Percentiles rank a stretch among this genome's conserved stretches.
These are phyloP conservation scores for Oreochromis grahami DNA, from an alignment of 2,797 vertebrate genomes.

Conservation along the genomic window DNA sequence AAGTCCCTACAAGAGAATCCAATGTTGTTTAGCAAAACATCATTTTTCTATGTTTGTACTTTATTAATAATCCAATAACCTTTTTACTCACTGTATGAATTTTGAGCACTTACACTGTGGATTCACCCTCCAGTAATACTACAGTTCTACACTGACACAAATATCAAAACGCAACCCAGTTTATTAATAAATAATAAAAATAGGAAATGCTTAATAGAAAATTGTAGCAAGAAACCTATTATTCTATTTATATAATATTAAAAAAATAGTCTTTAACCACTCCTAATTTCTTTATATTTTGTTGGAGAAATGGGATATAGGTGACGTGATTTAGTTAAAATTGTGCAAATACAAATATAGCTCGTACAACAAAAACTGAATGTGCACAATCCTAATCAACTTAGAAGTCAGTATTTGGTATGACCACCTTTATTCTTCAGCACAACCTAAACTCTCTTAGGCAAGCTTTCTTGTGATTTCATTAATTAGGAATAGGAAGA, in stretches of 20 bases:
- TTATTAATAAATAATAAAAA: background rate
- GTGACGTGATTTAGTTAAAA: accelerated
- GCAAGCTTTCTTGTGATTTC: background rate
- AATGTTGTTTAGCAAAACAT: background rate
- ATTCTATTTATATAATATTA: background rate
- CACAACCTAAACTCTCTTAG: background rate
- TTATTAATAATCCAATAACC: background rate
- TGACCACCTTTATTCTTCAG: background rate
- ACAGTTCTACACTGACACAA: background rate
- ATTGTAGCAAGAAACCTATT: background rate
- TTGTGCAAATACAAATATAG: background rate
- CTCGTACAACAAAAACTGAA: background rate
- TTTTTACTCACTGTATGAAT: background rate
- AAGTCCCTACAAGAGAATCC: background rate
- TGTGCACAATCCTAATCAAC: background rate
- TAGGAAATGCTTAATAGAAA: background rate
- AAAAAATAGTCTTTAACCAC: background rate
- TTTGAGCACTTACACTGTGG: background rate
- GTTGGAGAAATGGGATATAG: background rate
- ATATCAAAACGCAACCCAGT: background rate
- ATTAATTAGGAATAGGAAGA: background rate
- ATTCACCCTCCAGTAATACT: background rate
- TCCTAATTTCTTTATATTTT: background rate
- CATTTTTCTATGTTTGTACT: background rate
- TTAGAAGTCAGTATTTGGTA: background rate